phyloP scores from a whole-genome alignment of 1,140 invertebrate species.

The Ectropis grisescens region DNA sequence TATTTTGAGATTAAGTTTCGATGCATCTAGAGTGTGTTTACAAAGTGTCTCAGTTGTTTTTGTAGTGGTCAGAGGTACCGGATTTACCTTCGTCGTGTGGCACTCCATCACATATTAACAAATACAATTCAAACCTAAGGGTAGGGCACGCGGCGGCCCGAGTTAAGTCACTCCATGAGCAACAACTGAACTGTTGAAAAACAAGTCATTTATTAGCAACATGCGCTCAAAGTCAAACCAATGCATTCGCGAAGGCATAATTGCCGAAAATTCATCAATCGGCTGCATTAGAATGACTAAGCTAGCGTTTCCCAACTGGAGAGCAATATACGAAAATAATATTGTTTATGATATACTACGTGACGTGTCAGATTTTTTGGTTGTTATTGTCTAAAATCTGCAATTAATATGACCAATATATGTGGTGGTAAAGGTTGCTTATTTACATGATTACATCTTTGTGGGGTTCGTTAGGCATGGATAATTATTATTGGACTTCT shows the following conservation, averaged over 20 bases:
- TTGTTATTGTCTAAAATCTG: too few species aligned
- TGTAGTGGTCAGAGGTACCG: conserved; percentile 59
- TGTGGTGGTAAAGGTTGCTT: too few species aligned
- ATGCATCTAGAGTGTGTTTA: too few species aligned
- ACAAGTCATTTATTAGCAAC: conserved; percentile 69
- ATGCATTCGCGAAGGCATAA: conserved; percentile 37
- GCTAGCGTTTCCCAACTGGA: too few species aligned
- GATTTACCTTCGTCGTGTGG: conserved; percentile 60
- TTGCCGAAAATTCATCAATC: neutral
- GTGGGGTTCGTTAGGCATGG: too few species aligned
- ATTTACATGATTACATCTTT: too few species aligned
- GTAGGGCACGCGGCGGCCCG: conserved; percentile 65
- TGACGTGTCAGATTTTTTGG: too few species aligned
- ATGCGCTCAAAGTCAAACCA: conserved; percentile 59
- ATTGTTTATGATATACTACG: too few species aligned
- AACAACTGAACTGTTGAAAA: conserved; percentile 69
- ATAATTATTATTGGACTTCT: too few species aligned
- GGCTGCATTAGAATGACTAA: conserved; percentile 1
- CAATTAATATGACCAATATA: too few species aligned
- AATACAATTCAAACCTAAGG: conserved; percentile 68
- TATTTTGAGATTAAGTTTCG: too few species aligned
- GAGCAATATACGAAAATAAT: too few species aligned
- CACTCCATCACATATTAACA: conserved; percentile 62
- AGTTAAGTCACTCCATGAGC: conserved; percentile 67
- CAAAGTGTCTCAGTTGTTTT: conserved; percentile 47